These are phyloP conservation scores for Chironomus tentans DNA, from an alignment of 2,888 invertebrate genomes.

Conservation along the genomic window DNA sequence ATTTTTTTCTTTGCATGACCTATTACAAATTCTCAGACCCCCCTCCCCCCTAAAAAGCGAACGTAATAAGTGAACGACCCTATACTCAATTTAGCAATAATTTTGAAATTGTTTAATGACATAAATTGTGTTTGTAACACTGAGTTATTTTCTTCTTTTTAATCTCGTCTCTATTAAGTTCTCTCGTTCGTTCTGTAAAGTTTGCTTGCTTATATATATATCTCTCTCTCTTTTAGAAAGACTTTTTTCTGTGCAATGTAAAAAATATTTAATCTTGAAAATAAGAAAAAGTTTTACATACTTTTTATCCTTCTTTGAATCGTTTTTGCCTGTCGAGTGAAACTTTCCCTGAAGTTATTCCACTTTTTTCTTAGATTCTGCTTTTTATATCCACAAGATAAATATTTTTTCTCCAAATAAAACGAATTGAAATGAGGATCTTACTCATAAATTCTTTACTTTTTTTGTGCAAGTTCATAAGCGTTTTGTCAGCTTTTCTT, in stretches of 20 bases:
- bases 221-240: background rate
- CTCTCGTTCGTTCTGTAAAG: no score
- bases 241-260: background rate
- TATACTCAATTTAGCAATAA: no score
- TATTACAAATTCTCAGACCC: no score
- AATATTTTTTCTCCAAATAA: background rate
- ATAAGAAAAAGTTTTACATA: constrained; percentile 7
- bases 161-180: no score
- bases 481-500: background rate
- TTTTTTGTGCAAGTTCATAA: background rate
- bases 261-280: background rate
- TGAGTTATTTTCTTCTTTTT: no score
- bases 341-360: no score
- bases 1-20: no score
- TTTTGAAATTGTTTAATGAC: no score
- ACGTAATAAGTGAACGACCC: no score
- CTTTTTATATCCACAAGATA: constrained; percentile 9
- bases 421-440: background rate
- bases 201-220: background rate
- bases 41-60: no score
- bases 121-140: no score
- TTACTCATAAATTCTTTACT: background rate
- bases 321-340: background rate
- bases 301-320: background rate
- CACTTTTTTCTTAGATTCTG: no score